Base-by-base conservation (phyloP, 2,113 vertebrate species). In the Bos indicus region DNA sequence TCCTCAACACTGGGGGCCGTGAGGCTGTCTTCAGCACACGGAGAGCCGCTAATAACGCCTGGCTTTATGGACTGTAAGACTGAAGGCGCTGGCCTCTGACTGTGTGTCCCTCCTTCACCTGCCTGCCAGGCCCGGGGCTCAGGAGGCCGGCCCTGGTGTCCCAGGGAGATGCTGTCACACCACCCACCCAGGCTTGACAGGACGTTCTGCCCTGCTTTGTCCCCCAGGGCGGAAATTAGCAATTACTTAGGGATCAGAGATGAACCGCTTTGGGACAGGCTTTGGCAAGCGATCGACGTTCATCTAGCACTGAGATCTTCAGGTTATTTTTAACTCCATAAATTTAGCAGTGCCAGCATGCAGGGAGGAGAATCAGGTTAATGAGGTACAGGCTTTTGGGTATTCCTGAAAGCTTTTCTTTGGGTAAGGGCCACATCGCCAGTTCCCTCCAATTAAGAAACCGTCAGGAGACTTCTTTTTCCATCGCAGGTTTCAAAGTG, bases 241-340 rank as follows among this genome's bases (percentile, higher is more conserved):
- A 71, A 2, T 28, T 12, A 33, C 71, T 48, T 46, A 10, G 26
- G 77, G 87, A 64, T 54, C n/a, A 21, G 7, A 77, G 28, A n/a
- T 54, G 82, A 97, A 26, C 71, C 30, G 5, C 48, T 43, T 51
- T 3, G 51, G 36, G 84, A 78, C 78, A 74, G 64, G 62, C 17
- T 59, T 90, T 30, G 74, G 74, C 56, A 40, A 15, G 25, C 48
- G 57, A 7, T 54, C 15, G 59, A 25, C 46, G 64, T 80, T 30
- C 23, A 28, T 46, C 89, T 26, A 28, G 28, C 46, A 30, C 78
- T 6, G 43, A 56, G 14, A 52, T 59, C 57, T 57, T 33, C 62
- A 36, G 60, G 33, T 71, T 89, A 82, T 89, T 92, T 90, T 86
- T 85, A 91, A 46, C 93, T 85, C n/a, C 26, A 23, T 94, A 89